Base-by-base conservation (phyloP, 2,797 vertebrate species). In the Taenioides sp. region DNA sequence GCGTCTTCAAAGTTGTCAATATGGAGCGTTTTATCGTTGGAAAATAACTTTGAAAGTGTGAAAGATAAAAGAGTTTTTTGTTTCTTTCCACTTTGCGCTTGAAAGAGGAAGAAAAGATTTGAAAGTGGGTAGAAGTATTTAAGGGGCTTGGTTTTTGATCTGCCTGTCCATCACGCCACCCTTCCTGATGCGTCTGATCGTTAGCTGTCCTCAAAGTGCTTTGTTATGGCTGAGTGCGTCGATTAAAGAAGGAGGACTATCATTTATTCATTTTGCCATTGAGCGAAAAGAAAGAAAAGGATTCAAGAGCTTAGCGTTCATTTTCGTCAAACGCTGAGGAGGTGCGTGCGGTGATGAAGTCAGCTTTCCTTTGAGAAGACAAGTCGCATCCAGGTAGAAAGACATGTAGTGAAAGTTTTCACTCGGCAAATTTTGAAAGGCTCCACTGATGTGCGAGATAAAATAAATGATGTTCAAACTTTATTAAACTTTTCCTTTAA, bases 161-260 rank as follows among this genome's bases (percentile, higher is more conserved):
- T 86, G 78, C 77, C 89, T 80, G 91, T 92, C 92, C 89, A 47
- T 93, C 91, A 90, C 67, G 80, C 79, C 76, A 86, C 77, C 83
- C 86, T 86, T 89, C 70, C 89, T 84, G 86, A 90, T 85, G 87
- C 79, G 84, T 86, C 79, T 91, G 88, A 92, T 92, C 85, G 86
- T 91, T 90, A 84, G 87, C 85, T 86, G 90, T 93, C 91, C 89
- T 94, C 92, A 93, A 92, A 94, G 92, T 92, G 92, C 88, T 93
- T 92, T 94, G 90, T 92, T 90, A 91, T 84, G 59, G 81, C 84
- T 76, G 89, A 90, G 87, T 67, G 76, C 72, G 83, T 88, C 89
- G 80, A 92, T 93, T 93, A 92, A 91, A 91, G 27, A 60, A 84
- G 82, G 78, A 85, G 75, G 71, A 75, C 75, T 86, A 93, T 93